These are phyloP conservation scores for Acheta domesticus DNA, from an alignment of 2,888 invertebrate species.

Conservation along the genomic window DNA sequence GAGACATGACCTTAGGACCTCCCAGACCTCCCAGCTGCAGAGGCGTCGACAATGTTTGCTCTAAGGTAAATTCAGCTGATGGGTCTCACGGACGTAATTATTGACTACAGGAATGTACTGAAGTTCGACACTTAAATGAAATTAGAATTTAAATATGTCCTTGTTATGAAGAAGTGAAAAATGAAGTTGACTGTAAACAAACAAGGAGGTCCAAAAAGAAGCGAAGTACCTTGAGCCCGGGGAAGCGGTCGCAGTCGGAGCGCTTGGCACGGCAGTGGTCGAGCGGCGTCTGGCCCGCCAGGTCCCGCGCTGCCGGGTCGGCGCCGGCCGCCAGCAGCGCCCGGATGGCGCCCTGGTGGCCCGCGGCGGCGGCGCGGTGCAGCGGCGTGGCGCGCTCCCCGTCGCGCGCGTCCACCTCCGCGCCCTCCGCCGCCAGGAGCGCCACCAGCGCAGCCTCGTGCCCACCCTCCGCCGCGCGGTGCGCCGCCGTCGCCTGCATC, in stretches of 20 bases:
- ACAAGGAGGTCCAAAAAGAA: too few relatives aligned
- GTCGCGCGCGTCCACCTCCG: slow-evolving; percentile 38
- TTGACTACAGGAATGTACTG: too few relatives aligned
- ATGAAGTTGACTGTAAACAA: too few relatives aligned
- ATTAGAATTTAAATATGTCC: too few relatives aligned
- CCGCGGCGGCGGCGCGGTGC: slow-evolving; percentile 47
- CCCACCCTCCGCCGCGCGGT: slow-evolving; percentile 19
- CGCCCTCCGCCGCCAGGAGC: slow-evolving; percentile 43
- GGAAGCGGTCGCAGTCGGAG: not conserved
- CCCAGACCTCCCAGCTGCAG: too few relatives aligned
- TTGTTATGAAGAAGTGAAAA: too few relatives aligned
- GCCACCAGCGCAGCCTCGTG: slow-evolving; percentile 45
- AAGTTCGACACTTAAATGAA: too few relatives aligned
- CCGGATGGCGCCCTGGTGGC: slow-evolving; percentile 43
- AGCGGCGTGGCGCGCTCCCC: slow-evolving; percentile 45
- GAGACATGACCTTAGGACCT: too few relatives aligned
- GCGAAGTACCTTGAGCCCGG: too few relatives aligned
- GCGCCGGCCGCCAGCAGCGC: slow-evolving; percentile 46
- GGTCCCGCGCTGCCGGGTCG: slow-evolving; percentile 25
- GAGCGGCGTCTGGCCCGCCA: slow-evolving; percentile 20
- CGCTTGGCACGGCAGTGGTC: not conserved
- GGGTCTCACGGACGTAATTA: too few relatives aligned
- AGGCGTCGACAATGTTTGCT: too few relatives aligned
- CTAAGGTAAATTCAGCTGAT: too few relatives aligned
- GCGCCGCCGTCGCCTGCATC: not conserved